Conservation (phyloP, 2,888 invertebrate genomes). For the Chromoteleia sp. region DNA sequence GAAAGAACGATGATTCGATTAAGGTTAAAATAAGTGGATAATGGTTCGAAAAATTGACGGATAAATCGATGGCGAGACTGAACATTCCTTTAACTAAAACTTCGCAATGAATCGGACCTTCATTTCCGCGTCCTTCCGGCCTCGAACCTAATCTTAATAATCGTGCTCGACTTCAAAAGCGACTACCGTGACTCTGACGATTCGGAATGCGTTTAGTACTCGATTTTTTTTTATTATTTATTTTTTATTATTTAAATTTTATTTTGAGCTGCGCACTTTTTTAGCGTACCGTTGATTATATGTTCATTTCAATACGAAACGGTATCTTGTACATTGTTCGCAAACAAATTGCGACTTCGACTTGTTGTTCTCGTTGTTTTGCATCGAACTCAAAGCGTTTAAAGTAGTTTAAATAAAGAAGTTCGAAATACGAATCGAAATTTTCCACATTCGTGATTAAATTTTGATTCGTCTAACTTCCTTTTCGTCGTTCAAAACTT, state of each 20-base stretch:
- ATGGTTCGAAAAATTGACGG: slow-evolving; percentile 29
- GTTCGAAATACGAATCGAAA: no score
- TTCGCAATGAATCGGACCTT: slow-evolving; percentile 44
- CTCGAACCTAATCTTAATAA: slow-evolving; percentile 54
- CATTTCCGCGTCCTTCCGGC: slow-evolving; percentile 59
- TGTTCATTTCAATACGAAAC: no score
- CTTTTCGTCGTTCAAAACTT: no score
- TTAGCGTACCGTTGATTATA: no score
- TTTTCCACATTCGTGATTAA: no score
- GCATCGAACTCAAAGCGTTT: no score
- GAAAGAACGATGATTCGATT: neutral
- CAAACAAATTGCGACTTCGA: no score
- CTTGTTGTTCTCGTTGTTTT: no score
- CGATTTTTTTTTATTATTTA: neutral
- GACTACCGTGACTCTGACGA: slow-evolving; percentile 16
- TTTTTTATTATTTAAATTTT: no score
- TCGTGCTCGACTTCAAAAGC: slow-evolving; percentile 29
- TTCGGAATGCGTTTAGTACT: slow-evolving; percentile 9
- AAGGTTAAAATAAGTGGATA: slow-evolving; percentile 11
- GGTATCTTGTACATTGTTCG: no score
- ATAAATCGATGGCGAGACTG: slow-evolving; percentile 38
- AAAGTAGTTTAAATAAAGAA: no score
- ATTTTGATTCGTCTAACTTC: no score
- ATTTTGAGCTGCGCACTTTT: neutral
- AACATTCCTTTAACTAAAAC: slow-evolving; percentile 49